Percentiles rank a stretch among this genome's conserved stretches.
Conservation (phyloP, 2,888 invertebrate species). For the Alloplasta piceator region DNA sequence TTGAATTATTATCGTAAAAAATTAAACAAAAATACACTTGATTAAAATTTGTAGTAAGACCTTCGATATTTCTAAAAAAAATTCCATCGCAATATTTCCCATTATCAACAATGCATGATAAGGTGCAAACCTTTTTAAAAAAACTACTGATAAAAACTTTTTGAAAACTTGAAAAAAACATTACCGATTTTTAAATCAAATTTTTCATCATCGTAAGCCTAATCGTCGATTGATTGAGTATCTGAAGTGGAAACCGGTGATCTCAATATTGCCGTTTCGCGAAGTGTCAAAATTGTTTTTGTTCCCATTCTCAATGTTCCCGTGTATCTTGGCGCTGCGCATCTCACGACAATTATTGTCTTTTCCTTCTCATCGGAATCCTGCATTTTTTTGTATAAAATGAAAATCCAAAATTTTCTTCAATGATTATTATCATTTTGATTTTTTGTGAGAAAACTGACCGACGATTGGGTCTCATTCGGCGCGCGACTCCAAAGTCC, state of each 20-base stretch:
- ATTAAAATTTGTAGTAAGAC: no score
- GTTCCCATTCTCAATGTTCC: constrained; percentile 74
- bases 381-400: constrained; percentile 47
- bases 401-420: constrained; percentile 19
- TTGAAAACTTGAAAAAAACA: background rate
- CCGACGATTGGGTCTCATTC: constrained; percentile 22
- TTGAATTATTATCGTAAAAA: no score
- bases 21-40: no score
- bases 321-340: constrained; percentile 67
- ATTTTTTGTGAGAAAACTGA: constrained; percentile 21
- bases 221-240: constrained; percentile 27
- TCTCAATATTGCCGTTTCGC: constrained; percentile 72
- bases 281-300: constrained; percentile 76
- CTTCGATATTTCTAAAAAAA: no score
- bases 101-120: no score
- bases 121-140: no score
- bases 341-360: constrained; percentile 75
- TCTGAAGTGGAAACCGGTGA: constrained; percentile 35
- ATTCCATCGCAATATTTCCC: no score
- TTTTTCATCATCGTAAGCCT: constrained; percentile 15
- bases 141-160: background rate
- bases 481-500: constrained; percentile 31
- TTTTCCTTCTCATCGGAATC: constrained; percentile 63
- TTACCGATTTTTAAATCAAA: constrained; percentile 22
- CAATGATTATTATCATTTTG: constrained; percentile 12